These are phyloP conservation scores for Peucedramus taeniatus DNA, from an alignment of 2,113 vertebrate species.

Conservation along the genomic window DNA sequence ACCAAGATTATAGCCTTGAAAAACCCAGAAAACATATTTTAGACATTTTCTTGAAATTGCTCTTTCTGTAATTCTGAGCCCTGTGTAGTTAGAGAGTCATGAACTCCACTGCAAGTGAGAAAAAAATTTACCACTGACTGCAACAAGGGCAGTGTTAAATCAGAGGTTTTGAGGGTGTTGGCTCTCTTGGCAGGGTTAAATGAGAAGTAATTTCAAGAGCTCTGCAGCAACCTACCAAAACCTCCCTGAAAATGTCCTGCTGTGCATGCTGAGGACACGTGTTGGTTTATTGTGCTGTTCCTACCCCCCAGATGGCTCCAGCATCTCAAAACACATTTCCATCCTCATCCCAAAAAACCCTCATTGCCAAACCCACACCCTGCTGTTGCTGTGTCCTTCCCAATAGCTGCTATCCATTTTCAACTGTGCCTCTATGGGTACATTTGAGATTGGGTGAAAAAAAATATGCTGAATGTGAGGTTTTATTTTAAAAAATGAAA, in stretches of 20 bases:
- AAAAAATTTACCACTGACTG: background rate
- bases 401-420: background rate
- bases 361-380: background rate
- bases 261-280: background rate
- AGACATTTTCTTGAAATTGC: background rate
- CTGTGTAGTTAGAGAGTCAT: background rate
- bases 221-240: background rate
- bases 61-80: background rate
- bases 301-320: background rate
- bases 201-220: background rate
- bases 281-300: background rate
- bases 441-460: background rate
- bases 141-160: background rate
- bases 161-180: background rate
- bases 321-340: background rate
- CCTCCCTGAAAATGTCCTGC: background rate
- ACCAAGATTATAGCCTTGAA: background rate
- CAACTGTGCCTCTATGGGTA: background rate
- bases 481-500: background rate
- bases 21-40: slow-evolving; percentile 6
- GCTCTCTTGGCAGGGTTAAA: background rate
- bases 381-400: background rate
- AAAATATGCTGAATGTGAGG: fast-evolving
- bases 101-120: slow-evolving; percentile 7
- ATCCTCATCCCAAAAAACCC: background rate